These are phyloP conservation scores for Micrastur ruficollis DNA, from an alignment of 2,797 vertebrate genomes.

Conservation along the genomic window DNA sequence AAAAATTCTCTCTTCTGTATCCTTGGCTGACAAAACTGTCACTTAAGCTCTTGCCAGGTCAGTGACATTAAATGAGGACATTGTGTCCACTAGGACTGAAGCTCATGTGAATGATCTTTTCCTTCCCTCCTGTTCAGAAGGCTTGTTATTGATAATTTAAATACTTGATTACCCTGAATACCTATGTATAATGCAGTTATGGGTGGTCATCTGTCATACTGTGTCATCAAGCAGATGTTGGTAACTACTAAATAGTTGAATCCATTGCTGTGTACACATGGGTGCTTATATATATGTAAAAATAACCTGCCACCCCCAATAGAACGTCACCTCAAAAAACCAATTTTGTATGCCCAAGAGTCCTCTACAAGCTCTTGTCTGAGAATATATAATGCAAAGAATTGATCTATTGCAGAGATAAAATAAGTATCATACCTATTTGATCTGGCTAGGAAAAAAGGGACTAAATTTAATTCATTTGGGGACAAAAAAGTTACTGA, in stretches of 20 bases:
- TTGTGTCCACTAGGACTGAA: not conserved
- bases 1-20: not conserved
- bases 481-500: not conserved
- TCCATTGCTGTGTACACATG: not conserved
- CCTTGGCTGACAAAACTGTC: not conserved
- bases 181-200: not conserved
- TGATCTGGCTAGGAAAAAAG: not conserved
- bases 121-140: slow-evolving; percentile 8
- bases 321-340: not conserved
- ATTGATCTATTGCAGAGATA: not conserved
- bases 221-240: not conserved
- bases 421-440: not conserved
- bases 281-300: not conserved
- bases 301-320: not conserved
- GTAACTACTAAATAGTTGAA: not conserved
- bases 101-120: slow-evolving; percentile 21
- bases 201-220: not conserved
- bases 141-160: slow-evolving; percentile 35
- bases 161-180: slow-evolving; percentile 53
- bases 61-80: slow-evolving; percentile 32
- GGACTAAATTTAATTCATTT: not conserved
- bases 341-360: not conserved
- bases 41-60: not conserved
- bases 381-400: not conserved
- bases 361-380: not conserved